phyloP scores from a whole-genome alignment of 2,888 invertebrate species.

The Melanargia galathea region DNA sequence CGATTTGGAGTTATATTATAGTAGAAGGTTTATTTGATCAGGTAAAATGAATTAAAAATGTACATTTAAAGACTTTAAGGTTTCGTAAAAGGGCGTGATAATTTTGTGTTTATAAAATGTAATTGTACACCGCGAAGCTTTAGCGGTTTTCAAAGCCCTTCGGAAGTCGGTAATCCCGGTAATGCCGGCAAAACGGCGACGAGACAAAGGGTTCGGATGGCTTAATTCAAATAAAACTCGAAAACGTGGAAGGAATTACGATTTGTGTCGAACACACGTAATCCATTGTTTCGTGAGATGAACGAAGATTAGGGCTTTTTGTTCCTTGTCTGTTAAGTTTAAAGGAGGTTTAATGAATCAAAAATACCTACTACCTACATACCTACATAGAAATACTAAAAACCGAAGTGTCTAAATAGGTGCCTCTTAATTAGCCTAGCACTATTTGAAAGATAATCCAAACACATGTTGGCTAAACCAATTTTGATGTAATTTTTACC shows the following conservation, averaged over 20 bases:
- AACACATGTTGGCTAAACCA: no score
- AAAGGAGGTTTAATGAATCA: neutral
- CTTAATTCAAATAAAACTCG: slow-evolving; percentile 78
- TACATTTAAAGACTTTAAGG: neutral
- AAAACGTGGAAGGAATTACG: slow-evolving; percentile 70
- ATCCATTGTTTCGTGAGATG: slow-evolving; percentile 32
- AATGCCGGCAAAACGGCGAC: slow-evolving; percentile 67
- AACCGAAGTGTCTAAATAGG: no score
- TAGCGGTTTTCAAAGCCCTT: slow-evolving; percentile 50
- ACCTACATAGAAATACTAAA: no score
- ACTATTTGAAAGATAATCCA: no score
- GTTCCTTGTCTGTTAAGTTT: slow-evolving; percentile 11
- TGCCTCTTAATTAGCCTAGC: no score
- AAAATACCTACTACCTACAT: no score
- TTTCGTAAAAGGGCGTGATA: slow-evolving; percentile 11
- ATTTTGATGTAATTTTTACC: no score
- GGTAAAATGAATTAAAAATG: neutral
- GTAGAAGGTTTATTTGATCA: neutral
- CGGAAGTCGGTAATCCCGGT: slow-evolving; percentile 61
- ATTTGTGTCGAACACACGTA: slow-evolving; percentile 42
- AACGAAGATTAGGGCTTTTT: slow-evolving; percentile 24
- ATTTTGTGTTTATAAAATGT: slow-evolving; percentile 43
- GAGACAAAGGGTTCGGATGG: slow-evolving; percentile 71
- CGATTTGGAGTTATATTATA: no score
- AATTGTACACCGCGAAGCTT: slow-evolving; percentile 45